Percentiles rank a stretch among this genome's conserved stretches.
Evolutionary conservation across 92 coral and sea anemone genomes (phyloP).

Genomic region (Porites evermanni): DNA sequence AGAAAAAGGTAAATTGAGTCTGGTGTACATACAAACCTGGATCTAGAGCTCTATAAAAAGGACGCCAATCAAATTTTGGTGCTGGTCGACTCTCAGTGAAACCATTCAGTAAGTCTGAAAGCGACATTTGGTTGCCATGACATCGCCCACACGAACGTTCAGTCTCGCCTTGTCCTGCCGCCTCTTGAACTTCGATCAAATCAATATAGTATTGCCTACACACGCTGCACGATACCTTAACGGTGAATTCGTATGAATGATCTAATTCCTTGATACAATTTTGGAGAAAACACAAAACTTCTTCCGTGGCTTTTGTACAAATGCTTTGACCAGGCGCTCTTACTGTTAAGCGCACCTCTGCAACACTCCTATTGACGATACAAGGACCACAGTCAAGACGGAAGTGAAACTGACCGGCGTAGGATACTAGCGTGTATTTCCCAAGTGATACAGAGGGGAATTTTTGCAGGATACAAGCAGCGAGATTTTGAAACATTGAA

Average conservation of each 20-base stretch:
- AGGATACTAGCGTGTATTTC: slow-evolving; percentile 51
- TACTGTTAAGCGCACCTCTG: slow-evolving; percentile 64
- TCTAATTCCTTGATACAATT: not conserved
- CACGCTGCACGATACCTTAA: slow-evolving; percentile 53
- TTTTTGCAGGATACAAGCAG: slow-evolving; percentile 33
- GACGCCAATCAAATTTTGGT: slow-evolving; percentile 44
- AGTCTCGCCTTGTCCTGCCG: slow-evolving; percentile 14
- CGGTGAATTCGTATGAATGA: slow-evolving; percentile 14
- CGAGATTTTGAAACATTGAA: slow-evolving; percentile 53
- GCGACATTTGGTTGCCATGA: slow-evolving; percentile 26
- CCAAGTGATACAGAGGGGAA: slow-evolving; percentile 51
- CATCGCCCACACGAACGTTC: slow-evolving; percentile 54
- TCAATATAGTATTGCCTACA: slow-evolving; percentile 62
- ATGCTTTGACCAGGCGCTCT: slow-evolving; percentile 39
- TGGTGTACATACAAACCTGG: slow-evolving; percentile 36
- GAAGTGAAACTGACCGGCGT: slow-evolving; percentile 44
- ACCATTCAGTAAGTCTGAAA: slow-evolving; percentile 54
- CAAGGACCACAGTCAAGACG: slow-evolving; percentile 80
- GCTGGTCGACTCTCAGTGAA: slow-evolving; percentile 51
- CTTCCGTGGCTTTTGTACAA: slow-evolving; percentile 22
- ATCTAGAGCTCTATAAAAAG: not conserved
- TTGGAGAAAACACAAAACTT: slow-evolving; percentile 25
- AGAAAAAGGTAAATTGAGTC: too few species aligned
- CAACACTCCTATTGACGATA: slow-evolving; percentile 47
- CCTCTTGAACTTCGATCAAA: slow-evolving; percentile 48